phyloP scores from a whole-genome alignment of 2,888 invertebrate species.

The Apocheima hispidaria region DNA sequence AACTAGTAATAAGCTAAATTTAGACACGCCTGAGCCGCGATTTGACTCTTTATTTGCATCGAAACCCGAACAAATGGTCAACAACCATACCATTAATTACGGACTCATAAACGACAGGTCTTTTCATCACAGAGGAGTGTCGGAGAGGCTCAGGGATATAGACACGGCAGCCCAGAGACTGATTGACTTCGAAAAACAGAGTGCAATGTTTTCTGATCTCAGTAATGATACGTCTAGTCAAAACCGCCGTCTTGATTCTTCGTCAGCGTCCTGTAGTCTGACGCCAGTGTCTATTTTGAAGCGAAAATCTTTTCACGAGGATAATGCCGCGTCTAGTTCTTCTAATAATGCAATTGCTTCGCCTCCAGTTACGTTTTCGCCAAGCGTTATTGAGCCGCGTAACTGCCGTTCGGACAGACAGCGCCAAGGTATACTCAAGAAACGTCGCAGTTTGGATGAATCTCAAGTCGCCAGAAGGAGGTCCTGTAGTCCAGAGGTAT shows the following conservation, averaged over 20 bases:
- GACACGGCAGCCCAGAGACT: constrained; percentile 84
- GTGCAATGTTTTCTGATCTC: constrained; percentile 86
- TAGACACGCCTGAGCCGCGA: constrained; percentile 71
- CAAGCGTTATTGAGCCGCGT: constrained; percentile 89
- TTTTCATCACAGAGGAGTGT: constrained; percentile 72
- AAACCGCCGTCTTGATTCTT: constrained; percentile 78
- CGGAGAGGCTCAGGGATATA: constrained; percentile 81
- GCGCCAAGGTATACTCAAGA: constrained; percentile 93
- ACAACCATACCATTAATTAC: constrained; percentile 71
- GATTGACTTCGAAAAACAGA: constrained; percentile 84
- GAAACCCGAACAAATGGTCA: constrained; percentile 69
- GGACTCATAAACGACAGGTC: constrained; percentile 68
- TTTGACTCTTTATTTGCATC: constrained; percentile 72
- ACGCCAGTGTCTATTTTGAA: constrained; percentile 89
- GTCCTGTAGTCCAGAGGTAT: constrained; percentile 90
- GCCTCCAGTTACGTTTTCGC: constrained; percentile 93
- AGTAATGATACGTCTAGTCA: constrained; percentile 82
- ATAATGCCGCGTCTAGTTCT: constrained; percentile 76
- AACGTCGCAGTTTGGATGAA: constrained; percentile 93
- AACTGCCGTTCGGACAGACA: constrained; percentile 85
- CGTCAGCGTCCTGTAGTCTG: constrained; percentile 72
- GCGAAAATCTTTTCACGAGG: constrained; percentile 87
- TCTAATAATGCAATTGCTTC: constrained; percentile 85
- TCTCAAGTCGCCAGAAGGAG: constrained; percentile 89
- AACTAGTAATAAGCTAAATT: constrained; percentile 80